Evolutionary conservation across 2,797 vertebrate genomes (phyloP).

Genomic region (Melanotaenia boesemani): DNA sequence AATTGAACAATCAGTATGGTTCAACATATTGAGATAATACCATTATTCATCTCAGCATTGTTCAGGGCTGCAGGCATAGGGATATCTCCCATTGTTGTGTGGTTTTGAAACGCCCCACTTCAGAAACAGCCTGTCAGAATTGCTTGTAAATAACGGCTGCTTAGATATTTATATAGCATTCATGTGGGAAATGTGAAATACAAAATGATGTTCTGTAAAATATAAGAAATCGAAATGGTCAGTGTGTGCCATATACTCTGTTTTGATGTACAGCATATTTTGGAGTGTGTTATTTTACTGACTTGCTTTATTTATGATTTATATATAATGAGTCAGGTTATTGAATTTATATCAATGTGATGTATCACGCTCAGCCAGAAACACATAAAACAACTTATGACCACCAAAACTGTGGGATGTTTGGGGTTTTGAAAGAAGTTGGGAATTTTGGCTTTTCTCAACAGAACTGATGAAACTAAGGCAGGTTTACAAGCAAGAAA

Average conservation of each 20-base stretch:
- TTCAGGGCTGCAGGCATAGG: slow-evolving; percentile 48
- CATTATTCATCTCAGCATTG: slow-evolving; percentile 65
- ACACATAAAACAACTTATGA: background rate
- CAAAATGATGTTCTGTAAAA: slow-evolving; percentile 31
- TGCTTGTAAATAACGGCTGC: slow-evolving; percentile 35
- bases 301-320: background rate
- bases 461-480: too few species aligned
- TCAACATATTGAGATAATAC: slow-evolving; percentile 68
- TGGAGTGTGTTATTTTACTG: slow-evolving; percentile 14
- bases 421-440: too few species aligned
- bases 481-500: too few species aligned
- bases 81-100: slow-evolving; percentile 64
- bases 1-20: slow-evolving; percentile 74
- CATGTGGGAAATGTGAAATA: slow-evolving; percentile 41
- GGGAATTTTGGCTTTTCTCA: background rate
- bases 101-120: slow-evolving; percentile 66
- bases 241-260: slow-evolving; percentile 15
- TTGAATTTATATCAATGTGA: slow-evolving; percentile 8
- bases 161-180: slow-evolving; percentile 21
- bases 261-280: slow-evolving; percentile 7
- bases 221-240: slow-evolving; percentile 26
- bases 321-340: background rate
- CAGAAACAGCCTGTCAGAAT: slow-evolving; percentile 49
- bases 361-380: background rate
- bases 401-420: background rate